Evolutionary conservation across 2,888 invertebrate genomes (phyloP).

Genomic region (Eutolmus rufibarbis): DNA sequence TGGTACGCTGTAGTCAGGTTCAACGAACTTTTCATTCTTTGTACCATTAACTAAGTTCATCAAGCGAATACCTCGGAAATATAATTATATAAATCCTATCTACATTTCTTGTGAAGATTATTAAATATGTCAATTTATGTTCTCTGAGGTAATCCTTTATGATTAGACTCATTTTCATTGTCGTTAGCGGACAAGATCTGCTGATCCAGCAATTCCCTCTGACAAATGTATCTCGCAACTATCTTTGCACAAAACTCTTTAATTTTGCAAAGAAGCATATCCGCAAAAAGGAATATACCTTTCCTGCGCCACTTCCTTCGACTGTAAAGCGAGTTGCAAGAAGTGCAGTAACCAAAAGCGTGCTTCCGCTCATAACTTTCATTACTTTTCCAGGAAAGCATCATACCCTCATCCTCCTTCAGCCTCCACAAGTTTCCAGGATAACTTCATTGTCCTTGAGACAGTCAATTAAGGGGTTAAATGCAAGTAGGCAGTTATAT

Average conservation of each 20-base stretch:
- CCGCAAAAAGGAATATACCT: neutral
- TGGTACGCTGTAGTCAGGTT: too few species aligned
- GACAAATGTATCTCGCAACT: neutral
- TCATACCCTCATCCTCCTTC: neutral
- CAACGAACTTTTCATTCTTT: neutral
- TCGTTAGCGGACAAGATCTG: neutral
- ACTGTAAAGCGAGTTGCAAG: neutral
- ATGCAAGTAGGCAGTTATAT: neutral
- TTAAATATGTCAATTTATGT: neutral
- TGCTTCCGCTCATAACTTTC: neutral
- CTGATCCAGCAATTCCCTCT: neutral
- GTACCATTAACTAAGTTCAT: neutral
- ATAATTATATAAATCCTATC: neutral
- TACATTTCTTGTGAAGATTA: neutral
- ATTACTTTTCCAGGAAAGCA: neutral
- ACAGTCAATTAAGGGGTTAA: constrained; percentile 30
- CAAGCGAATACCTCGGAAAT: neutral
- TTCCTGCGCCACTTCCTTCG: neutral
- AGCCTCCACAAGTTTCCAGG: neutral
- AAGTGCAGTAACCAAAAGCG: neutral
- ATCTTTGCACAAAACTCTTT: neutral
- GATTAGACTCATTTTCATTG: neutral
- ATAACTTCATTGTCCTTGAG: constrained; percentile 22
- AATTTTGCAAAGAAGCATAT: neutral
- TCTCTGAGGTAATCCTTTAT: neutral